Conservation (phyloP, 2,113 vertebrate species). For the Clarias magur region DNA sequence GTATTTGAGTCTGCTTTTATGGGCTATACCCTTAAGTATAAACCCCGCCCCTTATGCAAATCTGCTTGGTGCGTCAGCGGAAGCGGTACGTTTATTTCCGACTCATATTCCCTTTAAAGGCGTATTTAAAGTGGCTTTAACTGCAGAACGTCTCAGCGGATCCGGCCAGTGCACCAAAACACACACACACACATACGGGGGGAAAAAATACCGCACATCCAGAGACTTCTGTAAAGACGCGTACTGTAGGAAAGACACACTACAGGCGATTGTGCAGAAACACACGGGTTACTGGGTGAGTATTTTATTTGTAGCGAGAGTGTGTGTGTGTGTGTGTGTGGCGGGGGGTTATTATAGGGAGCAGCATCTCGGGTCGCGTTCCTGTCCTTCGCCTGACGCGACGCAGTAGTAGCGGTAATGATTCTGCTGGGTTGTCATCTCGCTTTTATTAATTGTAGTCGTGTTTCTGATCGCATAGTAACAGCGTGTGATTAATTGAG, state of each 20-base stretch:
- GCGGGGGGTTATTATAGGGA: not conserved
- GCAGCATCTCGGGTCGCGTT: constrained; percentile 40
- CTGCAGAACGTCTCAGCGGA: constrained; percentile 52
- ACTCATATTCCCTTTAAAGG: constrained; percentile 64
- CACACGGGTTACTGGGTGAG: constrained; percentile 42
- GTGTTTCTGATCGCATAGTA: too few relatives aligned
- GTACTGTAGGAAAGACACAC: not conserved
- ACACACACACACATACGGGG: too few relatives aligned
- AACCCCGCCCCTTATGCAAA: constrained; percentile 60
- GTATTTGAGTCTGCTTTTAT: not conserved
- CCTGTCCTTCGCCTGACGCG: constrained; percentile 7
- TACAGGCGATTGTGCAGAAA: not conserved
- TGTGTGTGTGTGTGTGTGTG: not conserved
- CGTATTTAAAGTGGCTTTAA: constrained; percentile 53
- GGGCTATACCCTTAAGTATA: constrained; percentile 47
- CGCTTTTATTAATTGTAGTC: not conserved
- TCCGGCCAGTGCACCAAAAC: constrained; percentile 39
- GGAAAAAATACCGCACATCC: not conserved
- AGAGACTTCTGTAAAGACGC: not conserved
- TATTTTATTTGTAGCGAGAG: not conserved
- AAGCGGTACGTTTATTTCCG: constrained; percentile 61
- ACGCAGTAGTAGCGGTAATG: not conserved
- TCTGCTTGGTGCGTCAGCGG: constrained; percentile 53
- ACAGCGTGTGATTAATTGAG: not conserved
- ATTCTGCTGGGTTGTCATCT: not conserved